Base-by-base conservation (phyloP, 2,113 vertebrate genomes). In the Aldabrachelys gigantea region DNA sequence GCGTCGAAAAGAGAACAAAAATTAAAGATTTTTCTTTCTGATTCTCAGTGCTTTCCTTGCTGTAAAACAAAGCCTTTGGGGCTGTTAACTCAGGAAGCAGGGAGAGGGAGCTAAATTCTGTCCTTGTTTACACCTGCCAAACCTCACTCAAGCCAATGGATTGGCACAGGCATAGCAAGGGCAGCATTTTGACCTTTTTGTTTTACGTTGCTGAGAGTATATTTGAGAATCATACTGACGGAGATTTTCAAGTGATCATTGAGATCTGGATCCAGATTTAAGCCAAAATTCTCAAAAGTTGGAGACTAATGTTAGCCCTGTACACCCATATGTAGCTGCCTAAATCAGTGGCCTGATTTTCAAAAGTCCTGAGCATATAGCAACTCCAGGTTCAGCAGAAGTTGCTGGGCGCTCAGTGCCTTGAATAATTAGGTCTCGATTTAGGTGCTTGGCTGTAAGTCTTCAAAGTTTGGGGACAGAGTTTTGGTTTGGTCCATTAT, bases 61-160 rank as follows among this genome's bases (percentile, higher is more conserved):
- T 92, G 89, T 96, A 94, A 95, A 82, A 10, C 69, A 94, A 92
- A 89, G 89, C 14, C 49, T 90, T 95, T 85, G 81, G 75, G 44
- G 92, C 25, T 62, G 27, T 91, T 44, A 89, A 76, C 14, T 92
- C 83, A 92, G 79, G 38, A 91, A 91, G 78, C 85, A 53, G 88
- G 85, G n/a, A 96, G 35, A 69, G 92, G 83, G 88, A 92, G 59
- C 85, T 25, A 89, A 94, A 88, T 47, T 92, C 65, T 94, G 54
- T 84, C 91, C 93, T 95, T 82, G 69, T 92, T 96, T 92, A 82
- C 84, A 95, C 91, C 94, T 95, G 92, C 88, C 96, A 97, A 96
- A 87, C 86, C 86, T 85, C 62, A 56, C 80, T 94, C 91, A 93
- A 91, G 84, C 92, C 72, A 87, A 80, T 86, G 92, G 92, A 84